Evolutionary conservation across 1,140 invertebrate species (phyloP), one percentile per base, ranked within the genome.

Genomic region (Panagrolaimus sp.): DNA sequence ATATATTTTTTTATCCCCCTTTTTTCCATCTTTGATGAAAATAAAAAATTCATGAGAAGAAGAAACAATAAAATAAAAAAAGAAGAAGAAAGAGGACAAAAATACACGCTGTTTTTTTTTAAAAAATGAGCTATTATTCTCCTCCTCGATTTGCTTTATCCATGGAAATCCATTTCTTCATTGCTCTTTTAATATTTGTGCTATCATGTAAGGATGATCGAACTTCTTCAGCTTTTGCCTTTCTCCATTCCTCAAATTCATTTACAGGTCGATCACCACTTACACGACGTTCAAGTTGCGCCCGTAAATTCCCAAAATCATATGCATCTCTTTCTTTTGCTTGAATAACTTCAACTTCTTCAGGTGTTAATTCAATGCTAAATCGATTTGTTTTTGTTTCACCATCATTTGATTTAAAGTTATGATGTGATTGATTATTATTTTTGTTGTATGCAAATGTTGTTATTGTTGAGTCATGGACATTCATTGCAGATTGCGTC

Each of bases 131-230:
- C 32, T 38, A 38, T 38, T 38, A 38, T 38, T 38, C 32, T 38
- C 32, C 32, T 38, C 32, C 24, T 43, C 44, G 38, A 26, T 44
- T 65, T 21, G 44, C 63, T 55, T 68, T 72, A 48, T 76, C 74
- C 66, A 76, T 65, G 1, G 45, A 38, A 10, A 72, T 38, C 74
- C 74, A 76, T 55, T 76, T 76, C 14, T 71, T 66, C 75, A 71
- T 76, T 26, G 74, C 75, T n/a, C 71, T 44, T 48, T 76, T 64
- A 8, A 76, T 77, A 47, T 76, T 77, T 17, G 63, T 43, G 15
- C 65, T 71, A 38, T 73, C 71, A 12, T 44, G 17, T 8, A 73
- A 24, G 43, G 46, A 38, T 14, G 68, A 68, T 12, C 68, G 68
- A 17, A 70, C 17, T 14, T 65, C 58, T 7, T 28, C 21, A 21